Conservation (phyloP, 2,888 invertebrate species). For the Nemurella pictetii region DNA sequence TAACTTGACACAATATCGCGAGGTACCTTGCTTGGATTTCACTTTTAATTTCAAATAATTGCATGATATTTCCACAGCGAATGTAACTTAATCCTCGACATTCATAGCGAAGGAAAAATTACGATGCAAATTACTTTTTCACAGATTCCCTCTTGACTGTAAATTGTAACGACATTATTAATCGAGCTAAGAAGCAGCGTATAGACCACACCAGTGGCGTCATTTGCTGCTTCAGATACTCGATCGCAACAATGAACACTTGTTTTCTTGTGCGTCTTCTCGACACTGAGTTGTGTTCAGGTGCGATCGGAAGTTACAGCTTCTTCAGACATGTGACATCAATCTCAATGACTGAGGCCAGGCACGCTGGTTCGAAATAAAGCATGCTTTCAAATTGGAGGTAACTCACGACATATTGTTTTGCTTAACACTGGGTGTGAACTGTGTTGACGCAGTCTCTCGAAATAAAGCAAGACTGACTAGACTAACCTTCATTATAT, state of each 20-base stretch:
- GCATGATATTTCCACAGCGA: neutral
- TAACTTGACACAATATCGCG: neutral
- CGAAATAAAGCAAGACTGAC: no score
- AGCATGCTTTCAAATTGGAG: neutral
- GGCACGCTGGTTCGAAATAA: neutral
- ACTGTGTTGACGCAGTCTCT: neutral
- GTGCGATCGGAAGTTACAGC: neutral
- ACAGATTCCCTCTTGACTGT: neutral
- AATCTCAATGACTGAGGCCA: no score
- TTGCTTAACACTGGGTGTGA: neutral
- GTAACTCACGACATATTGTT: neutral
- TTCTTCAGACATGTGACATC: neutral
- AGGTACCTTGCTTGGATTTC: neutral
- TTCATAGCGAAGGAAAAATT: neutral
- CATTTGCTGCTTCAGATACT: neutral
- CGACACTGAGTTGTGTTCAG: neutral
- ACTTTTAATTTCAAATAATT: neutral
- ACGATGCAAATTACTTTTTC: constrained; percentile 2
- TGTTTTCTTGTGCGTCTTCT: neutral
- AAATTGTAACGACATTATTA: neutral
- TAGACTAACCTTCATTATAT: neutral
- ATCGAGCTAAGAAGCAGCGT: neutral
- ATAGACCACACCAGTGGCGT: neutral
- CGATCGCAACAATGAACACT: neutral
- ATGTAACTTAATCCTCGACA: neutral